Evolutionary conservation across 1,140 invertebrate genomes (phyloP), one percentile per base, ranked within the genome.

Genomic region (Portunus trituberculatus): DNA sequence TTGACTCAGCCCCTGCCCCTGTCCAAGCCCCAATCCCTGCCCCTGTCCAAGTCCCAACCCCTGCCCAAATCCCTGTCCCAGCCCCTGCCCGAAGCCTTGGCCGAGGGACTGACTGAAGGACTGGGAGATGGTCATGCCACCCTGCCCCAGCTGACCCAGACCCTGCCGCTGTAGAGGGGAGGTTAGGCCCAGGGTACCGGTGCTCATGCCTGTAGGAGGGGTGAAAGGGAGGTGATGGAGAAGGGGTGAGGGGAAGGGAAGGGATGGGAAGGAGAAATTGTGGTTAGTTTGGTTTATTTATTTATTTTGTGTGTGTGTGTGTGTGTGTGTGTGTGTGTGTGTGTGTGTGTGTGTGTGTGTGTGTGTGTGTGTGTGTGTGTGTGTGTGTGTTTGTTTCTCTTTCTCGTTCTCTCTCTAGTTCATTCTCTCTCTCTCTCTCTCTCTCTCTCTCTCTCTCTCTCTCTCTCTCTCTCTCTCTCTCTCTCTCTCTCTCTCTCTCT

Each of bases 91-190:
- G 10, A 96, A 89, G 0, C 94, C 87, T 59, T 96, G 96, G 12
- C 94, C 89, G 10, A 96, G 46, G 39, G 91, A 91, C 28, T 96
- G 96, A 32, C 92, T 45, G 29, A 96, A 67, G n/a, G 94, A 92
- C 52, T 96, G 95, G 25, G 94, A 91, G 89, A 95, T 95, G 39
- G 89, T 93, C 96, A 96, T 96, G 39, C 96, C 90, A 6, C 94
- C 93, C 29, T 96, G 96, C 28, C 94, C 95, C n/a, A 96, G 90
- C 48, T 96, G 96, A 0, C 96, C 96, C 29, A 96, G 88, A 0
- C 96, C 96, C 86, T 96, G 96, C 25, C 96, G 96, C 39, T 96
- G 93, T 20, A 96, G 89, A 29, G 96, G 96, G 12, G 93, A 94
- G 29, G 94, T 32, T 10, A 96, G 88, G 8, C 96, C 96, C 7